A percentile compares a stretch with the other conserved stretches of the same genome.
Evolutionary conservation across 2,888 invertebrate species (phyloP).

Genomic region (Aromia moschata): DNA sequence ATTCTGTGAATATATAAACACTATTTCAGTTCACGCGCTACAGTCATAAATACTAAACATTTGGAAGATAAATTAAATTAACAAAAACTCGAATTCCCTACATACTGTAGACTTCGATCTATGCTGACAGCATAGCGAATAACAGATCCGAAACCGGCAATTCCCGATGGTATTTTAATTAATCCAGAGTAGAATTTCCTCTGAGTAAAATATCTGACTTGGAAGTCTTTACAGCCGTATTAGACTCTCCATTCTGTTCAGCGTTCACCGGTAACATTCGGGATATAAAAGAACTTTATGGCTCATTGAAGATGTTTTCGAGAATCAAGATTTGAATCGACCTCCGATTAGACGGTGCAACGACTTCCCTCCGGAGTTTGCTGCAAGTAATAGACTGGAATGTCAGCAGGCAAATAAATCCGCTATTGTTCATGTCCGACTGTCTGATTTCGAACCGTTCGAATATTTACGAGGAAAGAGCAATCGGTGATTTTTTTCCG

Average conservation of each 20-base stretch:
- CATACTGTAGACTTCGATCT: too few species aligned
- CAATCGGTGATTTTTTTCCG: too few species aligned
- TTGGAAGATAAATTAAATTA: too few species aligned
- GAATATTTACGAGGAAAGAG: too few species aligned
- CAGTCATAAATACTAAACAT: too few species aligned
- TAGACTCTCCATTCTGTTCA: not conserved
- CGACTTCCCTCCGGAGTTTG: slow-evolving; percentile 16
- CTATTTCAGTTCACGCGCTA: too few species aligned
- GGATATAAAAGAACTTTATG: slow-evolving; percentile 16
- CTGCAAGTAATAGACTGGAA: not conserved
- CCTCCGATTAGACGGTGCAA: slow-evolving; percentile 8
- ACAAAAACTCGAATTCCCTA: too few species aligned
- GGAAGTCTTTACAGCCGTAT: slow-evolving; percentile 7
- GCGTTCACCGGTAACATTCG: not conserved
- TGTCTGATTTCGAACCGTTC: too few species aligned
- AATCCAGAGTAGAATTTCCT: not conserved
- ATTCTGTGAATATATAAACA: too few species aligned
- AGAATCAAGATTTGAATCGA: slow-evolving; percentile 21
- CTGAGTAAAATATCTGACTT: slow-evolving; percentile 6
- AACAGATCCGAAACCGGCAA: too few species aligned
- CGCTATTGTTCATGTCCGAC: not conserved
- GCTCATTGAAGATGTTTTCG: slow-evolving; percentile 24
- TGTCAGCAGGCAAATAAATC: not conserved
- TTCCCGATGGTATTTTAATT: too few species aligned
- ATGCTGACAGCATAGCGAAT: too few species aligned